Evolutionary conservation across 2,797 vertebrate species (phyloP).

Genomic region (Gobionotothen gibberifrons): DNA sequence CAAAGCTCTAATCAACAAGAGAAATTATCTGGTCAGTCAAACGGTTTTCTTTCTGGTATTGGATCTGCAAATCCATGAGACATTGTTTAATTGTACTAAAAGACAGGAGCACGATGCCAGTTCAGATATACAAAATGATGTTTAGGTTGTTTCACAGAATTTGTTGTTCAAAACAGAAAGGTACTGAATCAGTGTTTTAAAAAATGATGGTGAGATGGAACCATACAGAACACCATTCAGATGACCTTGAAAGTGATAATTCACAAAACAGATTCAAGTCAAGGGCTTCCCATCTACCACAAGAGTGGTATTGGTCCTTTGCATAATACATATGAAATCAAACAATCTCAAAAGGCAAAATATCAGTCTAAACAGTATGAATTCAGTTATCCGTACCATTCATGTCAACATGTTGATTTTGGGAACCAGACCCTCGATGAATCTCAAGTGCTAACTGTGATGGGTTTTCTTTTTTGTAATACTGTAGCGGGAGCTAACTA

Average conservation of each 20-base stretch:
- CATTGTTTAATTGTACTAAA: slow-evolving; percentile 12
- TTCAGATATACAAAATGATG: slow-evolving; percentile 2
- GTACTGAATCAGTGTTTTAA: slow-evolving; percentile 33
- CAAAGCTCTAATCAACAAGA: background rate
- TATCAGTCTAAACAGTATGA: slow-evolving; percentile 23
- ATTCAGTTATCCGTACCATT: slow-evolving; percentile 20
- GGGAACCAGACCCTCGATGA: slow-evolving; percentile 2
- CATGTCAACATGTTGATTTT: slow-evolving; percentile 6
- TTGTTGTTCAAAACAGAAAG: slow-evolving; percentile 25
- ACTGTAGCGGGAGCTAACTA: slow-evolving; percentile 59
- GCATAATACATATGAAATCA: slow-evolving; percentile 10
- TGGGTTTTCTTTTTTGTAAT: slow-evolving; percentile 10
- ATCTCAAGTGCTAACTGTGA: slow-evolving; percentile 56
- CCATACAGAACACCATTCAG: background rate
- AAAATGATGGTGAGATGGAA: background rate
- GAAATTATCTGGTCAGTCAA: background rate
- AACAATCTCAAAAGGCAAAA: slow-evolving; percentile 26
- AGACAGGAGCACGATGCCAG: background rate
- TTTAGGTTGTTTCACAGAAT: slow-evolving; percentile 25
- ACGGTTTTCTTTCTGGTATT: slow-evolving; percentile 34
- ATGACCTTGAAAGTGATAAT: background rate
- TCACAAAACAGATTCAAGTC: slow-evolving; percentile 4
- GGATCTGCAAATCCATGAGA: slow-evolving; percentile 8
- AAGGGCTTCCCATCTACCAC: slow-evolving; percentile 36
- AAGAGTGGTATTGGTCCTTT: slow-evolving; percentile 9